phyloP scores from a whole-genome alignment of 2,113 vertebrate genomes.

The Caranx melampygus region DNA sequence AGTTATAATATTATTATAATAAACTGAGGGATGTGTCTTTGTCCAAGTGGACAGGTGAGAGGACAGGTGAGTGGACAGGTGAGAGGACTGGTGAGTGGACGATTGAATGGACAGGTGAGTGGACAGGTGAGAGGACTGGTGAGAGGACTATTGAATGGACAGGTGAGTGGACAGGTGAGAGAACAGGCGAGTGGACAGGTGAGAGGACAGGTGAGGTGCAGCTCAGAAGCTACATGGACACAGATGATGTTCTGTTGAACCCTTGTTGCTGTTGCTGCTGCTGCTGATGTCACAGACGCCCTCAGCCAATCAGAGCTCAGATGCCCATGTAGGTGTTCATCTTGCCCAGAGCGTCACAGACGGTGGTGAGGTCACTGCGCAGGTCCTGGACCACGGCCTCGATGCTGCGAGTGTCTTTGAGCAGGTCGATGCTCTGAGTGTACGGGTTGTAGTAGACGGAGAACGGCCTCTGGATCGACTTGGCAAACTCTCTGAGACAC shows the following conservation, averaged over 20 bases:
- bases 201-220: too few relatives aligned
- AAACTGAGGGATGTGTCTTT: too few relatives aligned
- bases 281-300: too few relatives aligned
- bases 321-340: constrained; percentile 98
- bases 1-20: too few relatives aligned
- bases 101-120: too few relatives aligned
- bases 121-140: too few relatives aligned
- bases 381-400: constrained; percentile 96
- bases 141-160: too few relatives aligned
- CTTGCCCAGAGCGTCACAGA: constrained; percentile 96
- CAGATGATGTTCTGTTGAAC: neutral
- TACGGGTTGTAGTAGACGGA: constrained; percentile 99
- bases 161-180: too few relatives aligned
- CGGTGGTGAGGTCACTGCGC: constrained; percentile 94
- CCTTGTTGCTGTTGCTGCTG: neutral
- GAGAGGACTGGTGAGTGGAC: too few relatives aligned
- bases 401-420: constrained; percentile 95
- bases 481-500: constrained; percentile 92
- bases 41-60: too few relatives aligned
- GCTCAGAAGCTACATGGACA: neutral
- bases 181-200: too few relatives aligned
- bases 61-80: too few relatives aligned
- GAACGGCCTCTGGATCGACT: constrained; percentile 95
- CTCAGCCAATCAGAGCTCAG: constrained; percentile 67
- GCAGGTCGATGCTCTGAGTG: constrained; percentile 94